Evolutionary conservation across 2,888 invertebrate genomes (phyloP).

Genomic region (Heteromurus nitidus): DNA sequence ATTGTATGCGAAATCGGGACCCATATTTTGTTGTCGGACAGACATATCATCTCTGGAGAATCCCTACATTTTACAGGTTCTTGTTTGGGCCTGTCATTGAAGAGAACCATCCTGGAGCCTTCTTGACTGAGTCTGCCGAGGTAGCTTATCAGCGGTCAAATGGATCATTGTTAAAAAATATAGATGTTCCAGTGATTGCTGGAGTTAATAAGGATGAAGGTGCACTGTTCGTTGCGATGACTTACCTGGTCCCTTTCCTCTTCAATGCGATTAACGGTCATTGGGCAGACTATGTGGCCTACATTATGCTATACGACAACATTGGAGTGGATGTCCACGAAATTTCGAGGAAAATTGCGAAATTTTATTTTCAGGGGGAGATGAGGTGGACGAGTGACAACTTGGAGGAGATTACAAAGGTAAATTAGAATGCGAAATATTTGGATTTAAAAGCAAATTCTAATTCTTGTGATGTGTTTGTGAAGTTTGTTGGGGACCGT

Average conservation of each 20-base stretch:
- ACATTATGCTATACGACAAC: conserved; percentile 33
- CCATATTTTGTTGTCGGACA: conserved; percentile 65
- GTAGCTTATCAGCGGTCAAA: conserved; percentile 62
- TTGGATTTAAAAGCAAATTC: not conserved
- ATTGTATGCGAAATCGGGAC: conserved; percentile 59
- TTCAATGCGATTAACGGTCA: conserved; percentile 27
- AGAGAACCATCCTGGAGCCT: conserved; percentile 51
- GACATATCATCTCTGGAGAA: conserved; percentile 52
- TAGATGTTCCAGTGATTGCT: conserved; percentile 62
- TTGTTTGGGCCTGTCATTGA: conserved; percentile 62
- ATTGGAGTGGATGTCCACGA: conserved; percentile 10
- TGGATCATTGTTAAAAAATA: conserved; percentile 20
- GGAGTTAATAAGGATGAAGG: conserved; percentile 66
- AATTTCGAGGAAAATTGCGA: conserved; percentile 32
- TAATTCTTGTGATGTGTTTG: too few relatives aligned
- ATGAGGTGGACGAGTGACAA: conserved; percentile 42
- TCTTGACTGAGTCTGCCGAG: conserved; percentile 57
- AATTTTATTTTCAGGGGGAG: conserved; percentile 48
- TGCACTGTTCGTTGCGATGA: conserved; percentile 51
- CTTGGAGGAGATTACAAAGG: conserved; percentile 37
- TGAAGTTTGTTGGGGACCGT: too few relatives aligned
- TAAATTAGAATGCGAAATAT: too few relatives aligned
- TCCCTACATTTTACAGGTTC: conserved; percentile 22
- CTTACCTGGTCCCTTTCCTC: conserved; percentile 39
- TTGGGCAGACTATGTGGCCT: conserved; percentile 23